These are phyloP conservation scores for Netelia inedita DNA, from an alignment of 2,888 invertebrate species.

Conservation along the genomic window DNA sequence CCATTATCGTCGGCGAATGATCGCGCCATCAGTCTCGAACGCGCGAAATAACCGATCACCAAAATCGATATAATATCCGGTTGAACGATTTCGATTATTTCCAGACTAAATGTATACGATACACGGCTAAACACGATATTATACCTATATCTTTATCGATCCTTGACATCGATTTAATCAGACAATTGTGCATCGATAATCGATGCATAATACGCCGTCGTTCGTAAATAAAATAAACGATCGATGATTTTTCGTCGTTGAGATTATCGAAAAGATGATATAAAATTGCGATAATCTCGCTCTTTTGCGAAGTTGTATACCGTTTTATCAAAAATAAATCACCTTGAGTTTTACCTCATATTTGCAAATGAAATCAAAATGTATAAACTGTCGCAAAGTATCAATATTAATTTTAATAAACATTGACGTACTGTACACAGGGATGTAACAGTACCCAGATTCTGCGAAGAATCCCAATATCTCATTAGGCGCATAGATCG, in stretches of 20 bases:
- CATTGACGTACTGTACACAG: too few species aligned
- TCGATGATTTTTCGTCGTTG: constrained; percentile 12
- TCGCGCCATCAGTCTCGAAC: neutral
- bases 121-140: neutral
- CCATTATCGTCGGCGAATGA: constrained; percentile 27
- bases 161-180: constrained; percentile 12
- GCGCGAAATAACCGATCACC: neutral
- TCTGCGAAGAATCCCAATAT: too few species aligned
- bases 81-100: constrained; percentile 46
- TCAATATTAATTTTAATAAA: too few species aligned
- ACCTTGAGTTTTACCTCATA: constrained; percentile 34
- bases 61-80: constrained; percentile 47
- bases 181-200: constrained; percentile 55
- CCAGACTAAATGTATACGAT: neutral
- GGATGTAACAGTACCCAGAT: too few species aligned
- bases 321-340: constrained; percentile 19
- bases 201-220: constrained; percentile 32
- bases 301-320: neutral
- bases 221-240: constrained; percentile 15
- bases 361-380: constrained; percentile 59
- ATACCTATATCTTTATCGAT: constrained; percentile 31
- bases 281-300: constrained; percentile 21
- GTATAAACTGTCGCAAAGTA: neutral
- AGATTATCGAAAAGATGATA: constrained; percentile 2
- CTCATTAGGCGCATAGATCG: too few species aligned